These are phyloP conservation scores for Scaptomyza reducta DNA, from an alignment of 2,888 invertebrate species.

Conservation along the genomic window DNA sequence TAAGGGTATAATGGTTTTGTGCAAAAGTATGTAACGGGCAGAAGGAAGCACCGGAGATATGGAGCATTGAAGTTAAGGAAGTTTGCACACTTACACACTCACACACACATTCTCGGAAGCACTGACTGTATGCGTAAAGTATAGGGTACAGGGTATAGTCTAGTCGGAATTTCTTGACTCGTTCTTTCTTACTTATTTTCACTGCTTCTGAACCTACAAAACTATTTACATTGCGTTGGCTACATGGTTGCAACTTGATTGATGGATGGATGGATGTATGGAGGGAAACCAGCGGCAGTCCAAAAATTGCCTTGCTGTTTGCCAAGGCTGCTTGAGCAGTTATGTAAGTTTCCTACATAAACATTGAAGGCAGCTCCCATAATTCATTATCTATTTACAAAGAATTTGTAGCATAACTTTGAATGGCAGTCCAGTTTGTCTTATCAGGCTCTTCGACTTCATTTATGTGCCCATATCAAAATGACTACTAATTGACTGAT, in stretches of 20 bases:
- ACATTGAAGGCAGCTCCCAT: constrained; percentile 21
- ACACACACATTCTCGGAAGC: too few species aligned
- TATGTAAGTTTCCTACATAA: constrained; percentile 15
- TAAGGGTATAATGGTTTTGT: too few species aligned
- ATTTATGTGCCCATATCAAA: constrained; percentile 55
- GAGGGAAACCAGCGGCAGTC: constrained; percentile 34
- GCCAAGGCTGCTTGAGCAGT: constrained; percentile 9
- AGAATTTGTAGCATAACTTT: constrained; percentile 70
- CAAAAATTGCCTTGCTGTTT: constrained; percentile 36
- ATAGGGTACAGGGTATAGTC: too few species aligned
- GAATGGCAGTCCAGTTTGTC: constrained; percentile 38
- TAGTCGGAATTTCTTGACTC: too few species aligned
- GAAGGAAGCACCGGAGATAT: too few species aligned
- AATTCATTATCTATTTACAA: constrained; percentile 71
- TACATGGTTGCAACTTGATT: constrained; percentile 59
- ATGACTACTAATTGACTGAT: constrained; percentile 74
- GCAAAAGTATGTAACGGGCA: too few species aligned
- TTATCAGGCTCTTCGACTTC: constrained; percentile 27
- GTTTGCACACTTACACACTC: too few species aligned
- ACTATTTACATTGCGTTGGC: constrained; percentile 58
- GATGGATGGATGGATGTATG: constrained; percentile 54
- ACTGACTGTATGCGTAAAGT: too few species aligned
- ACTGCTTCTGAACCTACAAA: constrained; percentile 7
- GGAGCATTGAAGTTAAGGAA: too few species aligned
- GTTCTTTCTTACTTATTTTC: too few species aligned